Percentiles rank a stretch among this genome's conserved stretches.
These are phyloP conservation scores for Solenopsis invicta DNA, from an alignment of 1,140 invertebrate genomes.

Conservation along the genomic window DNA sequence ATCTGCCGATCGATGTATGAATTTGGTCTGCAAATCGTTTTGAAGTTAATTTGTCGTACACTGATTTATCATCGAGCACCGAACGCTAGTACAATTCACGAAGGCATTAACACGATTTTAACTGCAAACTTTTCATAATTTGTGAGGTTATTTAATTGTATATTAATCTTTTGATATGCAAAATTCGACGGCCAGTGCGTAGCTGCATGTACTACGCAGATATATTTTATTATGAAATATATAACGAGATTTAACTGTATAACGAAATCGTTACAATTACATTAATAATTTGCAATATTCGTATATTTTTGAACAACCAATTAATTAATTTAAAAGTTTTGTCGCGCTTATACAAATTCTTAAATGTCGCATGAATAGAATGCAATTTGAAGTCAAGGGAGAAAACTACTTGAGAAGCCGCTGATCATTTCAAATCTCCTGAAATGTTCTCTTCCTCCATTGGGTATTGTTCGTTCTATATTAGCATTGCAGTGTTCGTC, in stretches of 20 bases:
- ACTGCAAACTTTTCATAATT: constrained; percentile 26
- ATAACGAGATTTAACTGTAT: background rate
- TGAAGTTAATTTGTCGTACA: constrained; percentile 51
- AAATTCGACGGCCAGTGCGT: background rate
- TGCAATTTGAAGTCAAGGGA: constrained; percentile 56
- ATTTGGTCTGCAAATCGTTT: constrained; percentile 51
- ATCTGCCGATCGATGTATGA: constrained; percentile 56
- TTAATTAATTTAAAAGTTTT: constrained; percentile 34
- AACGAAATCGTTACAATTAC: constrained; percentile 4
- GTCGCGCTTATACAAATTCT: background rate
- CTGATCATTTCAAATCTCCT: constrained; percentile 71
- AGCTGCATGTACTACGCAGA: background rate
- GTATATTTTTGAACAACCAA: background rate
- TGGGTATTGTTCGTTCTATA: constrained; percentile 68
- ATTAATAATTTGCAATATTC: constrained; percentile 13
- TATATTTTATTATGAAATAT: constrained; percentile 31
- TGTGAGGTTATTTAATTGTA: constrained; percentile 19
- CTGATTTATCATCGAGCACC: constrained; percentile 28
- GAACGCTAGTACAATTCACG: background rate
- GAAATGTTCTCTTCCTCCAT: constrained; percentile 53
- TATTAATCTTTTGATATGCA: constrained; percentile 19
- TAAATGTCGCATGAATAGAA: constrained; percentile 55
- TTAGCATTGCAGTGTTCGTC: constrained; percentile 67
- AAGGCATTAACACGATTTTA: constrained; percentile 24
- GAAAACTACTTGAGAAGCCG: constrained; percentile 65